Evolutionary conservation across 2,113 vertebrate genomes (phyloP).

Genomic region (Elephas maximus): DNA sequence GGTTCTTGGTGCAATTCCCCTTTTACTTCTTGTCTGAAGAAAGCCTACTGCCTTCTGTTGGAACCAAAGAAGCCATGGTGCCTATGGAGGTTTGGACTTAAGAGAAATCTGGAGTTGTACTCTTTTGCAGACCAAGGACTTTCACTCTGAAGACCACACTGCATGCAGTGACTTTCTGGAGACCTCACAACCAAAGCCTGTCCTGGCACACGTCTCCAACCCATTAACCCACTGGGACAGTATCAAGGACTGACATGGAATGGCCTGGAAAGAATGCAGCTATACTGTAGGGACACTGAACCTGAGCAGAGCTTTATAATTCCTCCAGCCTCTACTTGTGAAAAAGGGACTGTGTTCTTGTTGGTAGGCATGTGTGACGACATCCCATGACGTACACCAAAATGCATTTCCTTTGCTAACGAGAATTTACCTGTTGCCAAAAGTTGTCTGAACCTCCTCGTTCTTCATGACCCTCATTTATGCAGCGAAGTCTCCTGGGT

Average conservation of each 20-base stretch:
- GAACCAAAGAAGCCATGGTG: slow-evolving; percentile 97
- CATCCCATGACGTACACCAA: background rate
- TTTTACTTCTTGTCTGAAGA: slow-evolving; percentile 95
- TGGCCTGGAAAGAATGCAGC: slow-evolving; percentile 44
- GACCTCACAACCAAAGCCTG: background rate
- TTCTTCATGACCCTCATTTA: background rate
- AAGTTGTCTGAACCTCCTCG: background rate
- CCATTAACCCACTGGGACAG: slow-evolving; percentile 13
- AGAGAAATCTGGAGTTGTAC: slow-evolving; percentile 61
- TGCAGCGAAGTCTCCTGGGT: background rate
- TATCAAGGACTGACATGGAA: slow-evolving; percentile 67
- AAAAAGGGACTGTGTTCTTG: slow-evolving; percentile 29
- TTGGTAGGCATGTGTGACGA: background rate
- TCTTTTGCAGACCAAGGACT: slow-evolving; percentile 16
- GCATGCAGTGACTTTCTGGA: slow-evolving; percentile 55
- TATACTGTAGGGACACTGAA: background rate
- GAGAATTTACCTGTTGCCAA: slow-evolving; percentile 11
- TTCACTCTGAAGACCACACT: slow-evolving; percentile 38
- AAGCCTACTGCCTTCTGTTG: slow-evolving; percentile 95
- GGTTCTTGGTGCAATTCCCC: slow-evolving; percentile 97
- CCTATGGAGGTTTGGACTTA: slow-evolving; percentile 99
- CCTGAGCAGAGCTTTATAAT: background rate
- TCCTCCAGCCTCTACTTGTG: background rate
- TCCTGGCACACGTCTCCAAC: background rate
- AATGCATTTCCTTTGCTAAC: slow-evolving; percentile 47